phyloP scores from a whole-genome alignment of 2,113 vertebrate genomes.

The Gymnarchus niloticus region DNA sequence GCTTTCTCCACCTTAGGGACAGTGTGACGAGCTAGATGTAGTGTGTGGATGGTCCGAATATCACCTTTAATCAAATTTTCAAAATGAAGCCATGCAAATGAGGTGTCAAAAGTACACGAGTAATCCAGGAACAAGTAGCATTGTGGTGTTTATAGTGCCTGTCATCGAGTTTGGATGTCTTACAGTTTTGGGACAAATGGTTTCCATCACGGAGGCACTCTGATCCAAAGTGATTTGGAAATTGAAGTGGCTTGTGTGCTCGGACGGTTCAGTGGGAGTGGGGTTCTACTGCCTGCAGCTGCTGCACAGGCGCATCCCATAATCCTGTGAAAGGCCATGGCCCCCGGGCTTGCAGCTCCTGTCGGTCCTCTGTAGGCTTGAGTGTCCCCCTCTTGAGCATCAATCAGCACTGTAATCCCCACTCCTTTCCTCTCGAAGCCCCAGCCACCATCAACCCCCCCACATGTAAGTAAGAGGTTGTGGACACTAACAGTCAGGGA shows the following conservation, averaged over 20 bases:
- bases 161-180: neutral
- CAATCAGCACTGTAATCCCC: constrained; percentile 58
- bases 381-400: constrained; percentile 58
- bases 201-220: neutral
- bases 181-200: neutral
- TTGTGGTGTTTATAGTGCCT: neutral
- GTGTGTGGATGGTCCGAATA: neutral
- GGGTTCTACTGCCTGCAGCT: neutral
- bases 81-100: neutral
- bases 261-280: neutral
- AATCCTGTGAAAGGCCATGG: constrained; percentile 33
- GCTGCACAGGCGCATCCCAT: neutral
- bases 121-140: neutral
- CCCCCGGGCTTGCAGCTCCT: constrained; percentile 44
- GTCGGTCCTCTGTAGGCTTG: constrained; percentile 55
- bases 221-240: neutral
- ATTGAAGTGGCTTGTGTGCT: neutral
- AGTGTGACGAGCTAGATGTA: neutral
- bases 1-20: neutral
- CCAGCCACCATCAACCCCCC: constrained; percentile 50
- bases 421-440: constrained; percentile 44
- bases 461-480: constrained; percentile 55
- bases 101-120: neutral
- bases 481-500: constrained; percentile 59
- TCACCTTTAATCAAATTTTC: neutral